phyloP scores from a whole-genome alignment of 2,888 invertebrate species.

The Tenthredo notha region DNA sequence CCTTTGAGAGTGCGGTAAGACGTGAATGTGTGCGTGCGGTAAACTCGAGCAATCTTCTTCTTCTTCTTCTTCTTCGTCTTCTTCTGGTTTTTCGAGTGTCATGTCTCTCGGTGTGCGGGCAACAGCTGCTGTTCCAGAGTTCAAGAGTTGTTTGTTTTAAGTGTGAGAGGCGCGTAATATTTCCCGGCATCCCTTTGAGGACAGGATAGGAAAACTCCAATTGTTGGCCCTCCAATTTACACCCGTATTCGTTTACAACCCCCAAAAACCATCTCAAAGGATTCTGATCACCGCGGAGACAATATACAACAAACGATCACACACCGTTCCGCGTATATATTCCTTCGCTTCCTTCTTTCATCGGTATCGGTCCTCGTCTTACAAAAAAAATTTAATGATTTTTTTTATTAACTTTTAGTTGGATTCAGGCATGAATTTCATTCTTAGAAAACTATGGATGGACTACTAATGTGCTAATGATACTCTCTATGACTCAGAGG shows the following conservation, averaged over 20 bases:
- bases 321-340: too few relatives aligned
- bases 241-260: slow-evolving; percentile 24
- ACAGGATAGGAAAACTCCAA: neutral
- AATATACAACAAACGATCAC: neutral
- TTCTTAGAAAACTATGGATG: neutral
- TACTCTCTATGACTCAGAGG: neutral
- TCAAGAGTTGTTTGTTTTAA: slow-evolving; percentile 46
- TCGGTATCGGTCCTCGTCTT: too few relatives aligned
- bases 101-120: slow-evolving; percentile 27
- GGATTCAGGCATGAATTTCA: neutral
- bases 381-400: too few relatives aligned
- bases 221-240: neutral
- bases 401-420: neutral
- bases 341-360: neutral
- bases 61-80: neutral
- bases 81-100: neutral
- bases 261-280: slow-evolving; percentile 47
- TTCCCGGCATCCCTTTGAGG: slow-evolving; percentile 44
- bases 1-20: slow-evolving; percentile 30
- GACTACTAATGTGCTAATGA: neutral
- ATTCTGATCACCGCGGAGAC: neutral
- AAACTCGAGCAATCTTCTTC: slow-evolving; percentile 11
- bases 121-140: slow-evolving; percentile 34
- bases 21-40: neutral
- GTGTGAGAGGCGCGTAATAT: slow-evolving; percentile 50